Percentiles rank a stretch among this genome's conserved stretches.
Evolutionary conservation across 2,113 vertebrate species (phyloP).

Genomic region (Polyodon spathula): DNA sequence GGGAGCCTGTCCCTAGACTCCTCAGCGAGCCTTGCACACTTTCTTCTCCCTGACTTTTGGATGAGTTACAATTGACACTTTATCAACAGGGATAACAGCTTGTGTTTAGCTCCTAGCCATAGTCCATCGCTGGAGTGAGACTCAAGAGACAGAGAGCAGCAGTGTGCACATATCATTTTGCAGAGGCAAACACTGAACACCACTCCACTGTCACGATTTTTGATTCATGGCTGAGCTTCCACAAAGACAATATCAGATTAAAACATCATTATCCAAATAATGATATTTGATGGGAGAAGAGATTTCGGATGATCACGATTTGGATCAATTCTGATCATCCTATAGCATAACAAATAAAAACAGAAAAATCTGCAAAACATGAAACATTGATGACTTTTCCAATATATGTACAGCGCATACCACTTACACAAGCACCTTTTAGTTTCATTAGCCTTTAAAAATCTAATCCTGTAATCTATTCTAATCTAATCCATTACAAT

Average conservation of each 20-base stretch:
- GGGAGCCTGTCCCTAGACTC: slow-evolving; percentile 19
- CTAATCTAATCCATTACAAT: too few relatives aligned
- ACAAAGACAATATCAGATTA: slow-evolving; percentile 44
- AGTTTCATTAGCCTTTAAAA: too few relatives aligned
- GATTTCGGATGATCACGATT: slow-evolving; percentile 3
- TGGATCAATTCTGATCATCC: too few relatives aligned
- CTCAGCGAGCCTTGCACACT: slow-evolving; percentile 20
- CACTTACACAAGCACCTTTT: too few relatives aligned
- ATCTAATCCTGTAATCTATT: too few relatives aligned
- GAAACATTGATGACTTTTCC: too few relatives aligned
- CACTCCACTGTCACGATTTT: slow-evolving; percentile 24
- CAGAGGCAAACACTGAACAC: slow-evolving; percentile 26
- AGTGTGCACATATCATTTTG: slow-evolving; percentile 27
- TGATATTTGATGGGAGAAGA: too few relatives aligned
- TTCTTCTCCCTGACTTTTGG: slow-evolving; percentile 22
- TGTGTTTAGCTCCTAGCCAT: slow-evolving; percentile 39
- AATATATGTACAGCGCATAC: too few relatives aligned
- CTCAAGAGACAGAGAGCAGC: too few relatives aligned
- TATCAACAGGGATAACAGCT: slow-evolving; percentile 52
- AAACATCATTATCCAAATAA: slow-evolving; percentile 53
- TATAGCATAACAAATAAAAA: too few relatives aligned
- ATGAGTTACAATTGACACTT: slow-evolving; percentile 46
- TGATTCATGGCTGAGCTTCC: slow-evolving; percentile 51
- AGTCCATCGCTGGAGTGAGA: slow-evolving; percentile 6
- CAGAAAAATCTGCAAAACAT: too few relatives aligned